Conservation (phyloP, 2,888 invertebrate genomes). For the Dolichomitus sp. region DNA sequence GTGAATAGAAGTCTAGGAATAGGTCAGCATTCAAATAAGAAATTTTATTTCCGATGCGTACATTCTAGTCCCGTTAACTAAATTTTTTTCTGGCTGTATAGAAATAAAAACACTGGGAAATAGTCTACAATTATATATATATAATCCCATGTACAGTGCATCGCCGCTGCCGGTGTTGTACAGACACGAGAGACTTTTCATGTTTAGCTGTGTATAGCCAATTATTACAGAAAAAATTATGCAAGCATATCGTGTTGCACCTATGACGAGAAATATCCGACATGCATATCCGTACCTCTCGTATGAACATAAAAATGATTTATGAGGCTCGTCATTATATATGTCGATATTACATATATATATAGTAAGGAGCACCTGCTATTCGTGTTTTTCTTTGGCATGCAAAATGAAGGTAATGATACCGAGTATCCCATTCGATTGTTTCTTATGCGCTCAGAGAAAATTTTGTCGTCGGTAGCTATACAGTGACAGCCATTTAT, state of each 20-base stretch:
- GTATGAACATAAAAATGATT: constrained; percentile 45
- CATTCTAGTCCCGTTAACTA: too few relatives aligned
- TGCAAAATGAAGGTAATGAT: too few relatives aligned
- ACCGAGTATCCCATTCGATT: too few relatives aligned
- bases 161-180: neutral
- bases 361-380: neutral
- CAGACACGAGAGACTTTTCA: constrained; percentile 27
- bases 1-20: too few relatives aligned
- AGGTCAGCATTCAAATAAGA: too few relatives aligned
- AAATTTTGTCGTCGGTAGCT: too few relatives aligned
- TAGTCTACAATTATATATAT: neutral
- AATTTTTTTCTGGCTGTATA: too few relatives aligned
- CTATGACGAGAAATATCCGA: constrained; percentile 33
- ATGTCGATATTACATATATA: neutral
- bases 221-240: constrained; percentile 49
- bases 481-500: too few relatives aligned
- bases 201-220: constrained; percentile 16
- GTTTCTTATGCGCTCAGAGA: too few relatives aligned
- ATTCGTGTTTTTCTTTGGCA: constrained; percentile 13
- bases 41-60: too few relatives aligned
- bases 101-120: too few relatives aligned
- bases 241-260: constrained; percentile 48
- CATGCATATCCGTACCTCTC: constrained; percentile 33
- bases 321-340: constrained; percentile 12
- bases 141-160: neutral